Evolutionary conservation across 2,113 vertebrate species (phyloP), one percentile per base, ranked within the genome.

Genomic region (Numenius arquata): DNA sequence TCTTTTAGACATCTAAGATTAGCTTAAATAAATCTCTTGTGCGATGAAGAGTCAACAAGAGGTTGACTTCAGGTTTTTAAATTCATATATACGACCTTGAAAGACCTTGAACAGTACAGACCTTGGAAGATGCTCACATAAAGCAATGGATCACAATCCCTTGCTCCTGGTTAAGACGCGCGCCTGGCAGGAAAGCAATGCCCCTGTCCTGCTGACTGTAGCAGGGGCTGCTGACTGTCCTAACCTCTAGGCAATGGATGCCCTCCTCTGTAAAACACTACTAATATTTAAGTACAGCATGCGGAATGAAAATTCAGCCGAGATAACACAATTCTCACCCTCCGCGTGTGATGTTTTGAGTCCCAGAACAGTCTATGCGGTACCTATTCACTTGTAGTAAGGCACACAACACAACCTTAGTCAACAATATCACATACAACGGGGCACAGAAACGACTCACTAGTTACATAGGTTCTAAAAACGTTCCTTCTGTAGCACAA

Each of bases 341-440:
- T 85, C 3, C 0, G 8, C 1, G 1, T 40, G 11, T 3, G 11
- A 34, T 43, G 21, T 25, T 78, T 77, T 86, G 18, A 17, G 53
- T 82, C 38, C 19, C 34, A 27, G 67, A 36, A 25, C 15, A 36
- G 62, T 34, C 66, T 18, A 0, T 48, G 43, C 2, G 2, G 12
- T 61, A 11, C 5, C 2, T 18, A 6, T 32, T 11, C 59, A 38
- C 21, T 21, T 34, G 43, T 68, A 30, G 52, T 81, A 38, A 82
- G 56, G 30, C 45, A 48, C 12, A 3, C 4, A 34, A 17, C 56
- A 36, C 40, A 82, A 12, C 34, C 7, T 43, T 43, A 25, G 17
- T 15, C 58, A 52, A 26, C 1, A 11, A 14, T 34, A 36, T 15
- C 36, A 12, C 22, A 21, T 20, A 40, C 14, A 74, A 38, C 12